These are phyloP conservation scores for Drosophila punjabiensis DNA, from an alignment of 1,140 invertebrate species.

Conservation along the genomic window DNA sequence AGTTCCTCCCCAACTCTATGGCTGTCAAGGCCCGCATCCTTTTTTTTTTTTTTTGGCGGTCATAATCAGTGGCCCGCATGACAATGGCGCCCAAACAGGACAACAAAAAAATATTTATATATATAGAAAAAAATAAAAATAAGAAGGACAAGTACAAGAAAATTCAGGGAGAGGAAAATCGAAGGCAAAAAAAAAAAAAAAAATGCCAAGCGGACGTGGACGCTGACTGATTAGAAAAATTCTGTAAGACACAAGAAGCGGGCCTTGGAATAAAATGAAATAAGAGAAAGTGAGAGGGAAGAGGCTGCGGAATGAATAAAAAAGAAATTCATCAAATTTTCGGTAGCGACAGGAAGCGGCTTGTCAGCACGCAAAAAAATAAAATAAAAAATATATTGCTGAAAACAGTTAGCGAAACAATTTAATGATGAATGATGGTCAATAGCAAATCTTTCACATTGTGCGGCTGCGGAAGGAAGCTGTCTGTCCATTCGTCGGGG, in stretches of 20 bases:
- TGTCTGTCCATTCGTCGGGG: background rate
- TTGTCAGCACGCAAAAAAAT: constrained; percentile 68
- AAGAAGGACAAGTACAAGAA: background rate
- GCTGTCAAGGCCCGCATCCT: constrained; percentile 15
- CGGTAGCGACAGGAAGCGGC: constrained; percentile 71
- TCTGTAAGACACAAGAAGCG: constrained; percentile 63
- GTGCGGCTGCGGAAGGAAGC: constrained; percentile 16
- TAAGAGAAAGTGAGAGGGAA: constrained; percentile 30
- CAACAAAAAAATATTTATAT: background rate
- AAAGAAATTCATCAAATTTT: constrained; percentile 82
- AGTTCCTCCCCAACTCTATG: background rate
- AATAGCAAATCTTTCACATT: constrained; percentile 59
- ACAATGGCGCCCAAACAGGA: constrained; percentile 34
- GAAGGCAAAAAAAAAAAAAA: constrained; percentile 36
- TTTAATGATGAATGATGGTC: constrained; percentile 83
- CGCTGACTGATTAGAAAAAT: constrained; percentile 80
- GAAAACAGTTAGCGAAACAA: constrained; percentile 82
- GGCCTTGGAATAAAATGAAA: constrained; percentile 27
- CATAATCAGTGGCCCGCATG: constrained; percentile 72
- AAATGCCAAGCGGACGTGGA: constrained; percentile 53
- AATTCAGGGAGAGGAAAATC: constrained; percentile 20
- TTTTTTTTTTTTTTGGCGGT: constrained; percentile 14
- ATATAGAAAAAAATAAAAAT: background rate
- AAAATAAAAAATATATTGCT: constrained; percentile 40
- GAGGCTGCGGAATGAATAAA: constrained; percentile 65